Conservation (phyloP, 2,113 vertebrate genomes). For the Natator depressus region DNA sequence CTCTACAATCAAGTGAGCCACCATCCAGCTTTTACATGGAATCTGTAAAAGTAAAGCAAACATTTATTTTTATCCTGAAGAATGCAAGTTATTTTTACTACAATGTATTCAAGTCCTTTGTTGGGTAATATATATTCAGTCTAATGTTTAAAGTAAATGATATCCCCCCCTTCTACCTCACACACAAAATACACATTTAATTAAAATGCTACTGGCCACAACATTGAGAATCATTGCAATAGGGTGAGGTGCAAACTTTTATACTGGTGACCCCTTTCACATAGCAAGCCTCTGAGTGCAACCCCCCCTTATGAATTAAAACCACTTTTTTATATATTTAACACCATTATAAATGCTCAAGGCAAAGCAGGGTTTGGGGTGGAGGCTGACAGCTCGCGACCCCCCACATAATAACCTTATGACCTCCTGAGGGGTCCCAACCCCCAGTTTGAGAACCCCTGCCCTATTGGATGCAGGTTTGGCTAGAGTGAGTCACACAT, state of each 20-base stretch:
- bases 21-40: neutral
- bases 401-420: no score
- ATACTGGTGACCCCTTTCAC: no score
- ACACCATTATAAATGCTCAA: no score
- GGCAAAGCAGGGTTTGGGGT: no score
- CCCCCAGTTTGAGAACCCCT: no score
- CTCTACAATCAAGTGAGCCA: neutral
- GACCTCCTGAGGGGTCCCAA: no score
- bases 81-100: accelerated
- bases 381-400: no score
- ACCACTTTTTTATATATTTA: no score
- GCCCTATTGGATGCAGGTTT: neutral
- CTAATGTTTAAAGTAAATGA: neutral
- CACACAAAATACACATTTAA: neutral
- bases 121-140: neutral
- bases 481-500: neutral
- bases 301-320: no score
- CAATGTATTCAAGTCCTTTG: neutral
- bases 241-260: no score
- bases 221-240: no score
- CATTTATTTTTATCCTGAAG: accelerated
- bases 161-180: accelerated
- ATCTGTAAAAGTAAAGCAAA: conserved; percentile 41
- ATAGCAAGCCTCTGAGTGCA: no score
- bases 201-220: neutral